phyloP scores from a whole-genome alignment of 2,797 vertebrate genomes.

The Ptychobarbus kaznakovi region DNA sequence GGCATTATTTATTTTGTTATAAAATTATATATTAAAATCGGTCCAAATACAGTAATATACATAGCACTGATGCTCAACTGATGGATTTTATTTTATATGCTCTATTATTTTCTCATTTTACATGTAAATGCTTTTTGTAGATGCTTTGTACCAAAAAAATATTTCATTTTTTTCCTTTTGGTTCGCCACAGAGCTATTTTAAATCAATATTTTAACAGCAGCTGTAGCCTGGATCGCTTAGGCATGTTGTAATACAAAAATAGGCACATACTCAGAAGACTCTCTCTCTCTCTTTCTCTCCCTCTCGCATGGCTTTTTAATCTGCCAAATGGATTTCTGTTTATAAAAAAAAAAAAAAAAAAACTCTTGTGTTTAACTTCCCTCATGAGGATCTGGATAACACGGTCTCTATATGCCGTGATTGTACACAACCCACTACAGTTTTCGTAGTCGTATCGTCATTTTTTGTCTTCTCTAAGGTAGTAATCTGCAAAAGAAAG shows the following conservation, averaged over 20 bases:
- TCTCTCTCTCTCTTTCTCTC: conserved; percentile 34
- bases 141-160: conserved; percentile 94
- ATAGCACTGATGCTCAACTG: conserved; percentile 86
- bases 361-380: conserved; percentile 67
- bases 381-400: conserved; percentile 66
- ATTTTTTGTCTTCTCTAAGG: conserved; percentile 27
- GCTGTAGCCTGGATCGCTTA: conserved; percentile 75
- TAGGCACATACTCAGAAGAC: conserved; percentile 80
- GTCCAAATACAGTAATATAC: conserved; percentile 85
- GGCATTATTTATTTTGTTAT: conserved; percentile 96
- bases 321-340: conserved; percentile 72
- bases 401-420: conserved; percentile 67
- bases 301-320: conserved; percentile 74
- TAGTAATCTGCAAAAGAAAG: conserved; percentile 11
- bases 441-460: conserved; percentile 51
- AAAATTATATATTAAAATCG: conserved; percentile 81
- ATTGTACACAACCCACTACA: conserved; percentile 77
- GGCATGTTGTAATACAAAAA: conserved; percentile 79
- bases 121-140: conserved; percentile 88
- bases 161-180: conserved; percentile 68
- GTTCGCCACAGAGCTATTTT: conserved; percentile 75
- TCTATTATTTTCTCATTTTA: conserved; percentile 88
- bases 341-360: conserved; percentile 62
- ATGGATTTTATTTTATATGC: conserved; percentile 85
- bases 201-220: conserved; percentile 82